A percentile compares a stretch with the other conserved stretches of the same genome.
These are phyloP conservation scores for Mimachlamys varia DNA, from an alignment of 2,888 invertebrate genomes.

Conservation along the genomic window DNA sequence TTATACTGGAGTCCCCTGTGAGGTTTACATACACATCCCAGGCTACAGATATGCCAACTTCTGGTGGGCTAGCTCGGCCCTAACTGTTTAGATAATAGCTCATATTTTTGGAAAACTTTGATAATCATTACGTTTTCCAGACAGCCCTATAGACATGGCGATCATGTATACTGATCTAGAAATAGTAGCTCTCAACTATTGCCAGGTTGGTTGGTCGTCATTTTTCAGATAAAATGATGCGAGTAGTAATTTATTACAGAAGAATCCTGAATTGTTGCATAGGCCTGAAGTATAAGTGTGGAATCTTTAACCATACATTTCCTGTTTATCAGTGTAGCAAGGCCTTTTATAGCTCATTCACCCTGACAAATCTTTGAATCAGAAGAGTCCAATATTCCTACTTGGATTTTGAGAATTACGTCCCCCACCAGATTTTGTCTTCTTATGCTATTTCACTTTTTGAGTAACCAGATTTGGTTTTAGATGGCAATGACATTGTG, in stretches of 20 bases:
- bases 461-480: too few species aligned
- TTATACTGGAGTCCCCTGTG: neutral
- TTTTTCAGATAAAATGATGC: neutral
- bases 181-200: neutral
- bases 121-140: slow-evolving; percentile 1
- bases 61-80: neutral
- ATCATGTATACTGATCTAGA: neutral
- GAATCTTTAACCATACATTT: too few species aligned
- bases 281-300: too few species aligned
- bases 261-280: neutral
- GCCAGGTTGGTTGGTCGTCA: neutral
- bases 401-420: too few species aligned
- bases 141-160: neutral
- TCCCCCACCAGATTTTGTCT: too few species aligned
- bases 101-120: slow-evolving; percentile 17
- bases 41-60: neutral
- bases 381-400: too few species aligned
- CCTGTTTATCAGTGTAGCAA: too few species aligned
- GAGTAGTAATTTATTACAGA: neutral
- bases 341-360: too few species aligned
- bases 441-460: too few species aligned
- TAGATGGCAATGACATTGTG: too few species aligned
- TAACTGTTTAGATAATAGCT: slow-evolving; percentile 30
- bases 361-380: too few species aligned
- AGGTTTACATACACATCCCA: neutral